Conservation (phyloP, 2,113 vertebrate species). For the Cyprinus carpio region DNA sequence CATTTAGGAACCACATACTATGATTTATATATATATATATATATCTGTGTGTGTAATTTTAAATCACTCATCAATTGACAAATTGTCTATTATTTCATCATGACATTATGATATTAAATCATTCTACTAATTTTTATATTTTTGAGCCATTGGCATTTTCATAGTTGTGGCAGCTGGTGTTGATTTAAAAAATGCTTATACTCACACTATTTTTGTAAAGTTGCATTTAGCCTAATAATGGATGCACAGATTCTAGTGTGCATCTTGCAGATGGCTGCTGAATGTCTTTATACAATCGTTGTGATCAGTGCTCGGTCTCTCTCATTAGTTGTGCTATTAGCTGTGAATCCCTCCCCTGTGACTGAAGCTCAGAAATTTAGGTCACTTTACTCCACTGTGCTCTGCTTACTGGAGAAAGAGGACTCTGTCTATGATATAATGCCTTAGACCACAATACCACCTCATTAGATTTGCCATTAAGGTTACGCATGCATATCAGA, state of each 20-base stretch:
- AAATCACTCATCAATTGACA: no score
- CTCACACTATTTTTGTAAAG: not conserved
- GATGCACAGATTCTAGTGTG: not conserved
- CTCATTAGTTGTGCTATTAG: conserved; percentile 4
- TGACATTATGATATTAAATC: not conserved
- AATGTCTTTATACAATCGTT: not conserved
- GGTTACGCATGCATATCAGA: conserved; percentile 3
- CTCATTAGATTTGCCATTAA: conserved; percentile 11
- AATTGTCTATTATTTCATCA: no score
- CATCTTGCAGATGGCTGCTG: not conserved
- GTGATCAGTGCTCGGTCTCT: not conserved
- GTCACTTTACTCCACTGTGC: not conserved
- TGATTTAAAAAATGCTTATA: not conserved
- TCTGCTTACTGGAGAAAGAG: conserved; percentile 3
- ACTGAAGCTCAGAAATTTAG: not conserved
- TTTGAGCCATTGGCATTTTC: not conserved
- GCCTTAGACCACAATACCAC: not conserved
- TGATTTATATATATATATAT: no score
- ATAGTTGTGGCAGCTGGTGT: not conserved
- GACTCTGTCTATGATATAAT: not conserved
- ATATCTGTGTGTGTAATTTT: no score
- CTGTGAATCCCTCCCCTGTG: conserved; percentile 6
- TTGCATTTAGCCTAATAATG: not conserved
- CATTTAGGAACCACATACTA: no score
- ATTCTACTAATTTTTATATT: not conserved